These are phyloP conservation scores for Fundulus diaphanus DNA, from an alignment of 2,797 vertebrate genomes.

Conservation along the genomic window DNA sequence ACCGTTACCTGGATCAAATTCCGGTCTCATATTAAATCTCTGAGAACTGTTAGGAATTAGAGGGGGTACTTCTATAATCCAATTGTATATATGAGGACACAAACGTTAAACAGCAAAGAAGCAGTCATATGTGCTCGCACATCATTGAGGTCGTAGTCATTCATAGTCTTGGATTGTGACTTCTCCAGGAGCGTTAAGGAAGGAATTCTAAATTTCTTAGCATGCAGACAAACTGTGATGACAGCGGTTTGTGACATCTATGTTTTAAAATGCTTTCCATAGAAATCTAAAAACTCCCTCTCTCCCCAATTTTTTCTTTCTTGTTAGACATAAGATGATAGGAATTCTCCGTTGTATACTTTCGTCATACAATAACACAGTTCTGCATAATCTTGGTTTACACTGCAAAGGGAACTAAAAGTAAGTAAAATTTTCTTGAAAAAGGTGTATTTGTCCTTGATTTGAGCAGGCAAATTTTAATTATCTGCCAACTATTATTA, in stretches of 20 bases:
- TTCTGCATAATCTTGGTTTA: not conserved
- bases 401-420: not conserved
- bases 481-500: too few relatives aligned
- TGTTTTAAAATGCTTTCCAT: constrained; percentile 46
- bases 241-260: constrained; percentile 36
- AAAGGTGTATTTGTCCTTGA: too few relatives aligned
- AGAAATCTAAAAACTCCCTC: constrained; percentile 52
- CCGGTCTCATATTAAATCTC: constrained; percentile 81
- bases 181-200: constrained; percentile 38
- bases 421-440: too few relatives aligned
- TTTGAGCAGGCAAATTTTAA: too few relatives aligned
- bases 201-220: constrained; percentile 54
- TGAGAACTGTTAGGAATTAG: constrained; percentile 69
- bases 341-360: not conserved
- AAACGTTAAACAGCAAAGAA: constrained; percentile 55
- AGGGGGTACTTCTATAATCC: constrained; percentile 73
- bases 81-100: constrained; percentile 68
- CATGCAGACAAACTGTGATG: constrained; percentile 58
- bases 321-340: not conserved
- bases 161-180: constrained; percentile 37
- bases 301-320: constrained; percentile 25
- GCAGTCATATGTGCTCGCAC: constrained; percentile 44
- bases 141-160: constrained; percentile 38
- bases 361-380: not conserved
- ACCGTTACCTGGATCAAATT: constrained; percentile 83